Percentiles rank a stretch among this genome's conserved stretches.
Conservation (phyloP, 2,113 vertebrate species). For the Symphodus melops region DNA sequence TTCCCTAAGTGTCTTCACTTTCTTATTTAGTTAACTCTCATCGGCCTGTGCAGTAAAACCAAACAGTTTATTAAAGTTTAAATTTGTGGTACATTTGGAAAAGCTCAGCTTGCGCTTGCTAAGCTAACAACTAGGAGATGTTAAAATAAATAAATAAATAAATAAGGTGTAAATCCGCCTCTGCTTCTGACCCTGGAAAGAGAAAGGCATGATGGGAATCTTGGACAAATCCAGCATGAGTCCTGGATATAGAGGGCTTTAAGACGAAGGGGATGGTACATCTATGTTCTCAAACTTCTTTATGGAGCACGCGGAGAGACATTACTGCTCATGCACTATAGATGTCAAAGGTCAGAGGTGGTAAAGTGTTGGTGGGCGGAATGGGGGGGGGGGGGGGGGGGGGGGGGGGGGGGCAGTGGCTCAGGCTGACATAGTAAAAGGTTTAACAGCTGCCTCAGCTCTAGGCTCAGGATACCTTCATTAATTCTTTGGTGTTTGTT, state of each 20-base stretch:
- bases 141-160: background rate
- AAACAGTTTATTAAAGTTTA: too few species aligned
- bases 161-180: slow-evolving; percentile 11
- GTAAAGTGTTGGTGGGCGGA: slow-evolving; percentile 42
- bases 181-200: background rate
- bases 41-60: too few species aligned
- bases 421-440: slow-evolving; percentile 35
- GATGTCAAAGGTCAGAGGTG: slow-evolving; percentile 49
- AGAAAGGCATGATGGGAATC: slow-evolving; percentile 33
- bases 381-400: too few species aligned
- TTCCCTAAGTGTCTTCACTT: too few species aligned
- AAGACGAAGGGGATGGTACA: background rate
- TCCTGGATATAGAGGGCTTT: background rate
- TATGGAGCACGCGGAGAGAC: slow-evolving; percentile 17
- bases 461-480: slow-evolving; percentile 1
- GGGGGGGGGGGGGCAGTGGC: background rate
- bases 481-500: slow-evolving; percentile 17
- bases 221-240: background rate
- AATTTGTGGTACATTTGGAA: slow-evolving; percentile 51
- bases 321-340: slow-evolving; percentile 29
- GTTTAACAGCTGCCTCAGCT: slow-evolving; percentile 53
- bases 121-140: too few species aligned
- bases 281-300: slow-evolving; percentile 21
- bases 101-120: slow-evolving; percentile 21
- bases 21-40: too few species aligned